Evolutionary conservation across 2,113 vertebrate genomes (phyloP).

Genomic region (Heloderma charlesbogerti): DNA sequence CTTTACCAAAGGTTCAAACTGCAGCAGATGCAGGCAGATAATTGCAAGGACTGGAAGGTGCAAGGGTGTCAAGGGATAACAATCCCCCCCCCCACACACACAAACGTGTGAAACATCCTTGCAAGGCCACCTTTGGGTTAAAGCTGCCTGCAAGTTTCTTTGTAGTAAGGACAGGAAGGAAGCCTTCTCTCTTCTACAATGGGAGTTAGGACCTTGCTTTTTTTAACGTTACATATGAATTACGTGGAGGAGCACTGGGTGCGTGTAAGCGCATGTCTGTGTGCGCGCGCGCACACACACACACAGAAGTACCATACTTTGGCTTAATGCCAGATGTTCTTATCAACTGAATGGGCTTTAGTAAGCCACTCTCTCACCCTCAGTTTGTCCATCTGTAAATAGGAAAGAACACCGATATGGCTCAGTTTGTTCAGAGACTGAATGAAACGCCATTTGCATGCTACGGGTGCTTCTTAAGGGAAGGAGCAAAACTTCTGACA

Average conservation of each 20-base stretch:
- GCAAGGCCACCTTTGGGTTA: neutral
- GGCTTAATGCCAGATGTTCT: too few relatives aligned
- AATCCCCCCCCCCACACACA: too few relatives aligned
- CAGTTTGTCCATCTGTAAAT: neutral
- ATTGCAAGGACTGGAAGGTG: neutral
- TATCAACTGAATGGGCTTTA: neutral
- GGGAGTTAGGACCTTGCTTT: neutral
- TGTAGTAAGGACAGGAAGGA: neutral
- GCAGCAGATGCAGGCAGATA: neutral
- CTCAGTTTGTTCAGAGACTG: neutral
- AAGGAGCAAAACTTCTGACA: too few relatives aligned
- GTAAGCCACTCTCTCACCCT: neutral
- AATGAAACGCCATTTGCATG: neutral
- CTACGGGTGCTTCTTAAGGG: neutral
- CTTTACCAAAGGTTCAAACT: neutral
- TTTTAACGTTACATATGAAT: neutral
- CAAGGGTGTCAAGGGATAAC: too few relatives aligned
- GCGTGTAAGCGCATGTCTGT: too few relatives aligned
- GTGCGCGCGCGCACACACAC: neutral
- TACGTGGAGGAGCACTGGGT: neutral
- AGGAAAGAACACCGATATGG: neutral
- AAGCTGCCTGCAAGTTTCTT: neutral
- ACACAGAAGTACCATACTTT: neutral
- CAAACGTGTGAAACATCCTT: neutral
- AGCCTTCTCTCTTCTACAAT: neutral